phyloP scores from a whole-genome alignment of 2,113 vertebrate species.

The Elaphurus davidianus region DNA sequence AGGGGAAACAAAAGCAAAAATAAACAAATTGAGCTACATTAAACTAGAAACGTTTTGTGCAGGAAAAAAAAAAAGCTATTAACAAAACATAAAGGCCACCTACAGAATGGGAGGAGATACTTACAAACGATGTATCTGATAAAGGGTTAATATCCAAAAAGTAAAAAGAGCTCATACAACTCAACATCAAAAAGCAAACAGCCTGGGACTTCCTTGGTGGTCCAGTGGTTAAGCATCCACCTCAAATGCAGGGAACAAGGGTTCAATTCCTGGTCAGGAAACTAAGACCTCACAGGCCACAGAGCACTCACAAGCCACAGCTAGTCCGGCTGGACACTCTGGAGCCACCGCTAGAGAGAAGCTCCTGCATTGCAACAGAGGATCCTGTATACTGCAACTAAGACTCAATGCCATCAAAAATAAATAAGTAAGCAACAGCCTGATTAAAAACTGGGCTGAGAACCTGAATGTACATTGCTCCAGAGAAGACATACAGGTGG shows the following conservation, averaged over 20 bases:
- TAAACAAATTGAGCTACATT: not conserved
- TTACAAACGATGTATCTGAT: not conserved
- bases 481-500: not conserved
- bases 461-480: not conserved
- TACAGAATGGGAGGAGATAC: not conserved
- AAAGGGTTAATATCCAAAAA: not conserved
- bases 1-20: not conserved
- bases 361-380: not conserved
- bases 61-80: not conserved
- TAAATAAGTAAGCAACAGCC: not conserved
- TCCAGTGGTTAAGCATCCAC: not conserved
- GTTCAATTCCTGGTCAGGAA: not conserved
- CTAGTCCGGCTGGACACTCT: not conserved
- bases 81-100: not conserved
- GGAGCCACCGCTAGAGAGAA: not conserved
- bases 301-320: not conserved
- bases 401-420: not conserved
- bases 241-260: not conserved
- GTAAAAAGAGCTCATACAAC: not conserved
- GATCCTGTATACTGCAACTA: not conserved
- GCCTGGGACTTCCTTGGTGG: not conserved
- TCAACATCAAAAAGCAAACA: not conserved
- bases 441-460: not conserved
- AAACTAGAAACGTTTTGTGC: not conserved
- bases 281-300: not conserved